Percentiles rank a stretch among this genome's conserved stretches.
Conservation (phyloP, 2,113 vertebrate genomes). For the Zonotrichia leucophrys region DNA sequence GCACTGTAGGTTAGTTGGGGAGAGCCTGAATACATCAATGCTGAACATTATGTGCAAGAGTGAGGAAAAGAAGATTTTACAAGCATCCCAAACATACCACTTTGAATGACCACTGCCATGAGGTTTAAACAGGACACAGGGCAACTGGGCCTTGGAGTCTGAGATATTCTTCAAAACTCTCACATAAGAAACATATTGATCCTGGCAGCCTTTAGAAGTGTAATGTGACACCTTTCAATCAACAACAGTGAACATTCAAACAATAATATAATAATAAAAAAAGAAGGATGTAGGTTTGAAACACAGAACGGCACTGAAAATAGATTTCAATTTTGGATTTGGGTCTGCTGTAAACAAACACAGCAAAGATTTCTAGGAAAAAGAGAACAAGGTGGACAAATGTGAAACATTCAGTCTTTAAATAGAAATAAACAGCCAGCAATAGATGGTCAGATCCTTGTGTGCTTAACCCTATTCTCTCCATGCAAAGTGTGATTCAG, state of each 20-base stretch:
- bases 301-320: not conserved
- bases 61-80: not conserved
- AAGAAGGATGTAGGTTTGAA: not conserved
- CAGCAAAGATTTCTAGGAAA: slow-evolving; percentile 28
- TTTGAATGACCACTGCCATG: not conserved
- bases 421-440: not conserved
- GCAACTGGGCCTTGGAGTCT: not conserved
- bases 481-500: not conserved
- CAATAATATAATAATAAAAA: not conserved
- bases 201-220: not conserved
- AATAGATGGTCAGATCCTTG: not conserved
- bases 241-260: not conserved
- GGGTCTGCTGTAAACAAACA: not conserved
- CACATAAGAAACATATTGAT: not conserved
- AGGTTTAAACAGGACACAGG: not conserved
- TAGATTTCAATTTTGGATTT: not conserved
- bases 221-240: not conserved
- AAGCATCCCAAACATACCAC: not conserved
- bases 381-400: slow-evolving; percentile 2
- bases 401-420: not conserved
- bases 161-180: not conserved
- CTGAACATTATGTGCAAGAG: not conserved
- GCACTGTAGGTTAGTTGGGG: not conserved
- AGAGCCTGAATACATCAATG: not conserved
- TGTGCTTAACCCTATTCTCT: not conserved